Percentiles rank a stretch among this genome's conserved stretches.
phyloP scores from a whole-genome alignment of 2,888 invertebrate genomes.

The Zhuqinia jingwanae region DNA sequence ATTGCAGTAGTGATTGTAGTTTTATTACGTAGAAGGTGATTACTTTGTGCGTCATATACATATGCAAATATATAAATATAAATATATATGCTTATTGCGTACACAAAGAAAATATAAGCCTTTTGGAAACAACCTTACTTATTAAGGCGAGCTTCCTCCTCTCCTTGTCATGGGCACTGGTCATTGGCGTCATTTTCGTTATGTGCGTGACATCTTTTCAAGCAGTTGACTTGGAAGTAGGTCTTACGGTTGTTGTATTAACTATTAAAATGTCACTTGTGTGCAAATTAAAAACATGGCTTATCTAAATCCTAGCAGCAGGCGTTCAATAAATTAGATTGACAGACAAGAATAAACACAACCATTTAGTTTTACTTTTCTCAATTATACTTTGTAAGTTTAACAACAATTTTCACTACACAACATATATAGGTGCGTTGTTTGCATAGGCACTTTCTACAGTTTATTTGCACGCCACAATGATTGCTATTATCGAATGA shows the following conservation, averaged over 20 bases:
- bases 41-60: too few relatives aligned
- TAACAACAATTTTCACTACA: too few relatives aligned
- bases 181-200: conserved; percentile 58
- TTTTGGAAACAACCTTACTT: conserved; percentile 26
- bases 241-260: conserved; percentile 50
- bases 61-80: too few relatives aligned
- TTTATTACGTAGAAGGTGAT: conserved; percentile 46
- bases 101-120: conserved; percentile 34
- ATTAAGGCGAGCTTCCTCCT: conserved; percentile 53
- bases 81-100: background rate
- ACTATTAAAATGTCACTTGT: background rate
- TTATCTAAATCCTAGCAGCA: conserved; percentile 40
- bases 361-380: too few relatives aligned
- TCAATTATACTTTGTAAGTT: too few relatives aligned
- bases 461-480: background rate
- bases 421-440: too few relatives aligned
- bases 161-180: conserved; percentile 61
- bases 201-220: conserved; percentile 15
- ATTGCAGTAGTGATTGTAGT: conserved; percentile 22
- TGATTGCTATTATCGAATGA: background rate
- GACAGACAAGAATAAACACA: conserved; percentile 41
- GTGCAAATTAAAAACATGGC: conserved; percentile 25
- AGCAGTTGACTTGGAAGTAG: conserved; percentile 45
- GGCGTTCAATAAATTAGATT: conserved; percentile 55
- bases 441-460: background rate